Evolutionary conservation across 2,113 vertebrate species (phyloP), one percentile per base, ranked within the genome.

Genomic region (Agelaius phoeniceus): DNA sequence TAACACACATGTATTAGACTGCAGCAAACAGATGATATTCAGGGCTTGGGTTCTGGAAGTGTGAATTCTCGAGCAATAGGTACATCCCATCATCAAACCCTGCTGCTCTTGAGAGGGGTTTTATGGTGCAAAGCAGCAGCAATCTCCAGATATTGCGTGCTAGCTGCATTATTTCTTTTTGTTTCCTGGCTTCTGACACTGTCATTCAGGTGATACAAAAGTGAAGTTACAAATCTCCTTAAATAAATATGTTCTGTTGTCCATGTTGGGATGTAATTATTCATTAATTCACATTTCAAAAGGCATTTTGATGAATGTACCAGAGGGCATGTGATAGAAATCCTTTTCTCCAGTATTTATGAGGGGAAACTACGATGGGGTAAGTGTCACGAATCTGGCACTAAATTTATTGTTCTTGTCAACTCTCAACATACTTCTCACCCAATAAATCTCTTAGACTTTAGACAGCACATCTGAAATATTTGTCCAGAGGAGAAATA

Each of bases 351-450:
- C 39, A 69, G 30, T 93, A 95, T 97, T 96, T 97, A 95, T 95
- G 92, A 93, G 92, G 79, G 92, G 91, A 96, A 97, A 75, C 77
- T 75, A 65, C 0, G 1, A 87, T 77, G 59, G 92, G 81, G 73
- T 91, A 83, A 95, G 67, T 94, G 93, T 94, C 94, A 96, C 51
- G 63, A 93, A 92, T 94, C 87, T 93, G 55, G 73, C 44, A 78
- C 63, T 82, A 88, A 92, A 97, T 96, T 94, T 93, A 90, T 78
- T 86, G 77, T 89, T 94, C 82, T 86, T 96, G 91, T 90, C 94
- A 95, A 93, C 51, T 94, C 73, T 92, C 79, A 88, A 73, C 41
- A 31, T 86, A 84, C 71, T 97, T 95, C 94, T 97, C 92, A 96
- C 84, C 59, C 75, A 91, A 87, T 95, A 96, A 91, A 94, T 96